phyloP scores from a whole-genome alignment of 1,140 invertebrate genomes.

The Leucophenga varia region DNA sequence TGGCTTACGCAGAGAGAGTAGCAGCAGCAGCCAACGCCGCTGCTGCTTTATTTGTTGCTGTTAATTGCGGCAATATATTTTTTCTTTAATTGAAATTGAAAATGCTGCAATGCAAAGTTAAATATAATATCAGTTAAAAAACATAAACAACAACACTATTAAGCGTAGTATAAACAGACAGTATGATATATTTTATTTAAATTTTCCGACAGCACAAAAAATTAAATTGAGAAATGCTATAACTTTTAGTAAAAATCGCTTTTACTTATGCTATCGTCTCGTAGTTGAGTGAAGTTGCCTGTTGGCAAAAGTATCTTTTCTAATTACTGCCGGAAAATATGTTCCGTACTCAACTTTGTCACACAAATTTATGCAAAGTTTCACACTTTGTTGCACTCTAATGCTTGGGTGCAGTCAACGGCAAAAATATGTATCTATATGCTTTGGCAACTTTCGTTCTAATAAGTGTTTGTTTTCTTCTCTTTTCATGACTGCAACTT shows the following conservation, averaged over 20 bases:
- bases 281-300: neutral
- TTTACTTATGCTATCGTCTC: slow-evolving; percentile 2
- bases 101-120: no score
- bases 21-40: slow-evolving; percentile 10
- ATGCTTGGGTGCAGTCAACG: slow-evolving; percentile 6
- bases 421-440: slow-evolving; percentile 21
- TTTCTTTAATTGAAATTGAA: slow-evolving; percentile 44
- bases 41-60: slow-evolving; percentile 3
- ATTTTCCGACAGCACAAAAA: no score
- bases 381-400: slow-evolving; percentile 40
- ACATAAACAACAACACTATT: no score
- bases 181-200: no score
- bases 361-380: slow-evolving; percentile 48
- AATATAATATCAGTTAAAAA: slow-evolving; percentile 44
- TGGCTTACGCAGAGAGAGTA: no score
- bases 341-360: slow-evolving; percentile 36
- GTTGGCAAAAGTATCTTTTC: slow-evolving; percentile 17
- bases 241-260: slow-evolving; percentile 17
- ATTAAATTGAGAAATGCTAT: no score
- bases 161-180: no score
- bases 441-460: neutral
- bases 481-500: neutral
- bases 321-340: slow-evolving; percentile 48
- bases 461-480: slow-evolving; percentile 5
- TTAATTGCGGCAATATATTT: slow-evolving; percentile 34